These are phyloP conservation scores for Augiades crinisus DNA, from an alignment of 2,888 invertebrate species.

Conservation along the genomic window DNA sequence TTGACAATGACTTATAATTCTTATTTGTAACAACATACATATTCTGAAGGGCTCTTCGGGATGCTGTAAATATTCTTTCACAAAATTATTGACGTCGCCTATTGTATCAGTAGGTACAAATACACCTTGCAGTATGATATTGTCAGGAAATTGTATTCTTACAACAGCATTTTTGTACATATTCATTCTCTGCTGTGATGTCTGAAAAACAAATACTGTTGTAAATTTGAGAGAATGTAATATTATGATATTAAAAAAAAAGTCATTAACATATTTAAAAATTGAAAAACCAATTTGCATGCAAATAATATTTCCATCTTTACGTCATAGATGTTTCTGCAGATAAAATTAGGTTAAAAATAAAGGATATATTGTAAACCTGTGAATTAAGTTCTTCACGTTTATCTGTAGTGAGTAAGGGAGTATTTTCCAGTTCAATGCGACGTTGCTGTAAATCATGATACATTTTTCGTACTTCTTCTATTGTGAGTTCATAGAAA, in stretches of 20 bases:
- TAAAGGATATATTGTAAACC: too few species aligned
- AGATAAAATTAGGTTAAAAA: too few species aligned
- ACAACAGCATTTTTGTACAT: conserved; percentile 90
- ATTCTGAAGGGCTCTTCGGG: conserved; percentile 87
- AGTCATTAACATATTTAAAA: too few species aligned
- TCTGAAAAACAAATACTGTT: conserved; percentile 42
- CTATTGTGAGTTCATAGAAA: conserved; percentile 92
- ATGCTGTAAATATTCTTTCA: conserved; percentile 85
- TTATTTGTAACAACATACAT: conserved; percentile 86
- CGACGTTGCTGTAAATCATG: conserved; percentile 86
- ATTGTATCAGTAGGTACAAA: conserved; percentile 90
- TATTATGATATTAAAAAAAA: too few species aligned
- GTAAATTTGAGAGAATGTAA: neutral
- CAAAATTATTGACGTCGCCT: conserved; percentile 86
- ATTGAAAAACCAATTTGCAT: too few species aligned
- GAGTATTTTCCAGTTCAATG: conserved; percentile 85
- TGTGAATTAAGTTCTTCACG: conserved; percentile 49
- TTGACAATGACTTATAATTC: too few species aligned
- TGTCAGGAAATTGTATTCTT: conserved; percentile 93
- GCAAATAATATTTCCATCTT: too few species aligned
- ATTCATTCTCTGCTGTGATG: conserved; percentile 71
- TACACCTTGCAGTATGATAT: conserved; percentile 91
- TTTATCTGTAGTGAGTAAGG: conserved; percentile 83
- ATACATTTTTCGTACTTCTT: conserved; percentile 89
- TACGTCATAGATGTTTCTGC: too few species aligned